Conservation (phyloP, 2,113 vertebrate genomes). For the Ageneiosus marmoratus region DNA sequence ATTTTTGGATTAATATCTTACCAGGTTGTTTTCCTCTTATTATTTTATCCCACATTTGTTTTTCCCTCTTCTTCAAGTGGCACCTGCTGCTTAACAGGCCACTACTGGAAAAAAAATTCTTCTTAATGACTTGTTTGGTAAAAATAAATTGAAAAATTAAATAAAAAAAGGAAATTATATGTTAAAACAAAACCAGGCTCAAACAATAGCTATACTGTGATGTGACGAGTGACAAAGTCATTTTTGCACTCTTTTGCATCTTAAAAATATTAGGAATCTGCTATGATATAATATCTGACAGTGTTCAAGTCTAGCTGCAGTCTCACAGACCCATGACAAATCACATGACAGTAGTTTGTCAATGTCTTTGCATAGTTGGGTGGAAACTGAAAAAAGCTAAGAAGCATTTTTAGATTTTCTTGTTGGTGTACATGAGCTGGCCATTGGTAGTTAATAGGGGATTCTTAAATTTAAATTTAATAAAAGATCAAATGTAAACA, state of each 20-base stretch:
- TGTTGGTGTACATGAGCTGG: not conserved
- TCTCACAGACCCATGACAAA: not conserved
- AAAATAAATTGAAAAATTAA: no score
- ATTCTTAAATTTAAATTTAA: not conserved
- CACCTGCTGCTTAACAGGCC: no score
- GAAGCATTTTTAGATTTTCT: not conserved
- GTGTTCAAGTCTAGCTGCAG: not conserved
- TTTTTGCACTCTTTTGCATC: not conserved
- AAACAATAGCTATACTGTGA: not conserved
- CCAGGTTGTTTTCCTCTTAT: no score
- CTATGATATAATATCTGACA: not conserved
- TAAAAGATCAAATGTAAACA: not conserved
- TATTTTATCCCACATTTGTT: no score
- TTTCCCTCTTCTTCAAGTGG: no score
- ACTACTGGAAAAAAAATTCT: no score
- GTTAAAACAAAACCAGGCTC: not conserved
- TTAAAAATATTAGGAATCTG: not conserved
- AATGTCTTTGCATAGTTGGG: not conserved
- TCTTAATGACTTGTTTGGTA: no score
- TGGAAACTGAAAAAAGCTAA: not conserved
- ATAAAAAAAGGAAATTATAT: not conserved
- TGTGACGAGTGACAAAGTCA: not conserved
- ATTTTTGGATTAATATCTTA: no score
- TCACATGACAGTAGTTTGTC: not conserved
- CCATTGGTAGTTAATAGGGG: not conserved